Evolutionary conservation across 2,888 invertebrate genomes (phyloP).

Genomic region (Rhodophaea formosa): DNA sequence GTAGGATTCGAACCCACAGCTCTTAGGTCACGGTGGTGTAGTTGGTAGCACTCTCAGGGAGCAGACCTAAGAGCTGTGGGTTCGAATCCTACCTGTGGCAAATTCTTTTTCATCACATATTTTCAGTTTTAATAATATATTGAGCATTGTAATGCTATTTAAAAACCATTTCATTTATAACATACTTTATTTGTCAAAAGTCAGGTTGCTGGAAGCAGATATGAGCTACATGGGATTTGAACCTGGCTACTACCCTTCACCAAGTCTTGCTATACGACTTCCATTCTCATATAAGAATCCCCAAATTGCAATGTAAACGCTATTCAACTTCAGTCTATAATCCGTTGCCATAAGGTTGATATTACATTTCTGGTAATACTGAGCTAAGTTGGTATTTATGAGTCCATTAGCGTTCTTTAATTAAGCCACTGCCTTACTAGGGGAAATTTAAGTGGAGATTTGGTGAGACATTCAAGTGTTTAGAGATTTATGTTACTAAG

Average conservation of each 20-base stretch:
- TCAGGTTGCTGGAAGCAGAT: no score
- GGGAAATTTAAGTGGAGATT: neutral
- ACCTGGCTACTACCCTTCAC: no score
- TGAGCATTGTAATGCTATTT: no score
- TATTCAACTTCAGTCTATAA: neutral
- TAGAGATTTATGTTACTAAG: neutral
- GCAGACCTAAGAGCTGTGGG: no score
- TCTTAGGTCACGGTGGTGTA: no score
- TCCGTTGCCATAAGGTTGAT: neutral
- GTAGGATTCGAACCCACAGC: no score
- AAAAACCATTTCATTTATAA: neutral
- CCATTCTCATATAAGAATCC: neutral
- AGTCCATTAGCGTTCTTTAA: conserved; percentile 4
- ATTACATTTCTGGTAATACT: neutral
- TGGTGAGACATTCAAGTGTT: conserved; percentile 21
- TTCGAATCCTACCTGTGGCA: no score
- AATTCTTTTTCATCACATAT: no score
- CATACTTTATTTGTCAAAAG: neutral
- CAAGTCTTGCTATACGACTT: no score
- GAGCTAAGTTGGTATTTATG: conserved; percentile 4
- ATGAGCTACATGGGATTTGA: no score
- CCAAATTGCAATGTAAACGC: neutral
- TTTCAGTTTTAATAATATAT: no score
- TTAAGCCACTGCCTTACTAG: neutral
- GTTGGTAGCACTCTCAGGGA: no score